phyloP scores from a whole-genome alignment of 1,140 invertebrate species.

The Eubasilissa regina region DNA sequence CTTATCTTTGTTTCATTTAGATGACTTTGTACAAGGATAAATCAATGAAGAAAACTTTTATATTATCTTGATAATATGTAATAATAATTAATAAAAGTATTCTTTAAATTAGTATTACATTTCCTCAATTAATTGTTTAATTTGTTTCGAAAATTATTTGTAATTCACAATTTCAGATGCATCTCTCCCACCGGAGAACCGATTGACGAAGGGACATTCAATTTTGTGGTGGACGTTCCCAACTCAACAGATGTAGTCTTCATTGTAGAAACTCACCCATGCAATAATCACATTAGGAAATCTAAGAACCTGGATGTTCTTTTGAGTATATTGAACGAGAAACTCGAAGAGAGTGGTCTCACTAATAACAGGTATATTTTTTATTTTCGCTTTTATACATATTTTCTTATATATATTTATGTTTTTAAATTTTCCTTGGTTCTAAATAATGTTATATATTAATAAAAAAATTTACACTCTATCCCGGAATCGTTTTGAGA shows the following conservation, averaged over 20 bases:
- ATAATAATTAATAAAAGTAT: no score
- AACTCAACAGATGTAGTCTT: slow-evolving; percentile 88
- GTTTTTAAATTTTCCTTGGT: no score
- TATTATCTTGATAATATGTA: no score
- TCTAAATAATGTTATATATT: no score
- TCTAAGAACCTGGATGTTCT: slow-evolving; percentile 80
- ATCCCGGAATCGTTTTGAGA: no score
- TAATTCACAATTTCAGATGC: slow-evolving; percentile 69
- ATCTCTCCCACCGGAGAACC: slow-evolving; percentile 76
- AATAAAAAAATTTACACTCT: no score
- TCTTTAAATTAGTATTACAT: no score
- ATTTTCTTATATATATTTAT: no score
- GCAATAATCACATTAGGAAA: slow-evolving; percentile 79
- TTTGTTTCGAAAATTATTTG: background rate
- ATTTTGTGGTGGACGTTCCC: slow-evolving; percentile 73
- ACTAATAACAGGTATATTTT: slow-evolving; percentile 77
- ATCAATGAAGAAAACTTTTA: no score
- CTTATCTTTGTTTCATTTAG: no score
- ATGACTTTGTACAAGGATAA: no score
- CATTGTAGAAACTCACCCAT: slow-evolving; percentile 88
- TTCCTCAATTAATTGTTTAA: no score
- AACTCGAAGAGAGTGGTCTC: slow-evolving; percentile 76
- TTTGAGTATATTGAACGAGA: slow-evolving; percentile 77
- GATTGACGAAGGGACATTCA: slow-evolving; percentile 82
- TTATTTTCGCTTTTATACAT: background rate